Percentiles rank a stretch among this genome's conserved stretches.
These are phyloP conservation scores for Poeciliopsis prolifica DNA, from an alignment of 2,113 vertebrate genomes.

Conservation along the genomic window DNA sequence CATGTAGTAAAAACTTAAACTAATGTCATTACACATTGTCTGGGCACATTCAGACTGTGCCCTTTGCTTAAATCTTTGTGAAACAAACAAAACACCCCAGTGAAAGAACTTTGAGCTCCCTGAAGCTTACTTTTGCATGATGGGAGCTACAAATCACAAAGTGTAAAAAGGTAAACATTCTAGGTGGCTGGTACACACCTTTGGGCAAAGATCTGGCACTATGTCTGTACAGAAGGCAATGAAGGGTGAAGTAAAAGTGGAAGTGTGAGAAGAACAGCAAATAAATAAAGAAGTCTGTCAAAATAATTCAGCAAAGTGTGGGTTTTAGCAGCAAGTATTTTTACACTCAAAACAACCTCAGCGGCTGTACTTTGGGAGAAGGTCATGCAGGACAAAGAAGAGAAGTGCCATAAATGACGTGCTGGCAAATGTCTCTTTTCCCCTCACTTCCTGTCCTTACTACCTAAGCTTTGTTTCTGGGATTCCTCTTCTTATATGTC, in stretches of 20 bases:
- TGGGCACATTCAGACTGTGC: background rate
- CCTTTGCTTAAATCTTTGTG: background rate
- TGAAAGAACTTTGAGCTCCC: background rate
- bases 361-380: constrained; percentile 75
- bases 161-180: constrained; percentile 42
- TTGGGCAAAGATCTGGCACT: constrained; percentile 49
- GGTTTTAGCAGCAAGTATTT: constrained; percentile 69
- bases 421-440: constrained; percentile 69
- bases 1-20: background rate
- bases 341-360: constrained; percentile 76
- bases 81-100: background rate
- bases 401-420: constrained; percentile 80
- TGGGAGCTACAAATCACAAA: constrained; percentile 23
- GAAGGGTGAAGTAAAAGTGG: constrained; percentile 46
- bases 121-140: constrained; percentile 17
- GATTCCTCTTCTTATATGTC: background rate
- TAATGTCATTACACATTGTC: background rate
- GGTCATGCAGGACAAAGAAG: constrained; percentile 86
- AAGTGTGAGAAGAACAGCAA: constrained; percentile 45
- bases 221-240: constrained; percentile 44
- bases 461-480: constrained; percentile 41
- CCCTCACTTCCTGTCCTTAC: constrained; percentile 36
- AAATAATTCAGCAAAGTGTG: constrained; percentile 61
- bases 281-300: constrained; percentile 34
- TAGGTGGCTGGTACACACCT: constrained; percentile 51